A percentile compares a stretch with the other conserved stretches of the same genome.
Conservation (phyloP, 2,888 invertebrate species). For the Melolontha melolontha region DNA sequence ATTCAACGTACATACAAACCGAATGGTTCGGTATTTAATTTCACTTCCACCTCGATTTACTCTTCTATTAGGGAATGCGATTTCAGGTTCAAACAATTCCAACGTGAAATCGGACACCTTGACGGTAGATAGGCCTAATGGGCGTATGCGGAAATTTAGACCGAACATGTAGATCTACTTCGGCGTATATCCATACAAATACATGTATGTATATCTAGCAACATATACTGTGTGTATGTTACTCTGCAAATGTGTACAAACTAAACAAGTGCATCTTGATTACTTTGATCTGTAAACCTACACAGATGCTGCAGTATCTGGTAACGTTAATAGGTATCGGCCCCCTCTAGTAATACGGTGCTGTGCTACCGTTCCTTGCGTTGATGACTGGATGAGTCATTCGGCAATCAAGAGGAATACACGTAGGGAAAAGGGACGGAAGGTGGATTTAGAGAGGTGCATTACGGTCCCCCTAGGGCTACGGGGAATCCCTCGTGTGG, state of each 20-base stretch:
- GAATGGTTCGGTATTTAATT: constrained; percentile 4
- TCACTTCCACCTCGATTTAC: constrained; percentile 11
- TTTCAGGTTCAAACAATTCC: background rate
- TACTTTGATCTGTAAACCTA: constrained; percentile 64
- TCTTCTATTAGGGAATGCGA: background rate
- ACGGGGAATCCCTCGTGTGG: constrained; percentile 27
- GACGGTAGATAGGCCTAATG: constrained; percentile 11
- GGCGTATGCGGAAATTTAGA: constrained; percentile 7
- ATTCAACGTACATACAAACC: background rate
- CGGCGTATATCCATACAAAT: background rate
- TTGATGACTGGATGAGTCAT: constrained; percentile 60
- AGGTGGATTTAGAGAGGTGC: constrained; percentile 53
- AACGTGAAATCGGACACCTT: constrained; percentile 11
- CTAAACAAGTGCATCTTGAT: constrained; percentile 66
- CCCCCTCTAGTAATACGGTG: constrained; percentile 48
- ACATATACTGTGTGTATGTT: constrained; percentile 16
- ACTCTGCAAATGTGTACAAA: constrained; percentile 50
- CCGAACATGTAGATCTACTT: background rate
- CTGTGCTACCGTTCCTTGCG: constrained; percentile 19
- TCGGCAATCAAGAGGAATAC: constrained; percentile 59
- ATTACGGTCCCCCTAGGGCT: constrained; percentile 47
- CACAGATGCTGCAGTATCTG: constrained; percentile 65
- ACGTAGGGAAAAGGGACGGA: constrained; percentile 50
- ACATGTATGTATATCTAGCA: constrained; percentile 9
- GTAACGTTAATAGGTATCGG: constrained; percentile 60